A percentile compares a stretch with the other conserved stretches of the same genome.
phyloP scores from a whole-genome alignment of 2,888 invertebrate species.

The Caenorhabditis sp. region DNA sequence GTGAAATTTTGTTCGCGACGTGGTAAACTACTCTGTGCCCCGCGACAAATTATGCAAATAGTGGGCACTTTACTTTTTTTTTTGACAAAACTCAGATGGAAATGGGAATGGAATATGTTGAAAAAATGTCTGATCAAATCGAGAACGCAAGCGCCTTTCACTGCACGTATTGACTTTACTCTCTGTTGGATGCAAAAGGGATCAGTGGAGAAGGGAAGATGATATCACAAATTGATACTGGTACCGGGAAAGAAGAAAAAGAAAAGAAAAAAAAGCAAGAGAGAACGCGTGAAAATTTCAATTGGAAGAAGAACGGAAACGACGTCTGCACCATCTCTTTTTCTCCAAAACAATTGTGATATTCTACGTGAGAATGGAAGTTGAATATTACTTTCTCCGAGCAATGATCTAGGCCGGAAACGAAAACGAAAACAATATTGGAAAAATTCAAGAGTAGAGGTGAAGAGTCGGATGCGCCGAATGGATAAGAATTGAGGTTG shows the following conservation, averaged over 20 bases:
- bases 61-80: constrained; percentile 55
- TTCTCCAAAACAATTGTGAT: background rate
- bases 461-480: constrained; percentile 1
- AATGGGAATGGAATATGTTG: constrained; percentile 5
- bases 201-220: background rate
- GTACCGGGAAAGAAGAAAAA: too few relatives aligned
- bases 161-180: constrained; percentile 5
- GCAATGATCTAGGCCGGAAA: background rate
- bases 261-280: too few relatives aligned
- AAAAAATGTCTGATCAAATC: constrained; percentile 26
- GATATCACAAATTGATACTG: background rate
- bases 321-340: background rate
- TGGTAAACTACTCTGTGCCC: constrained; percentile 28
- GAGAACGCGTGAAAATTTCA: background rate
- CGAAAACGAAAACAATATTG: constrained; percentile 1
- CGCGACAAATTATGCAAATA: constrained; percentile 54
- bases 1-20: constrained; percentile 8
- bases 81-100: constrained; percentile 12
- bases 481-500: background rate
- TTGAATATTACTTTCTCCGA: background rate
- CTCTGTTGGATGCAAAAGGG: background rate
- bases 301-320: background rate
- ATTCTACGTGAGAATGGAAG: background rate
- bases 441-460: too few relatives aligned
- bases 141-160: constrained; percentile 14